phyloP scores from a whole-genome alignment of 2,888 invertebrate species.

The Trichopoda pennipes region DNA sequence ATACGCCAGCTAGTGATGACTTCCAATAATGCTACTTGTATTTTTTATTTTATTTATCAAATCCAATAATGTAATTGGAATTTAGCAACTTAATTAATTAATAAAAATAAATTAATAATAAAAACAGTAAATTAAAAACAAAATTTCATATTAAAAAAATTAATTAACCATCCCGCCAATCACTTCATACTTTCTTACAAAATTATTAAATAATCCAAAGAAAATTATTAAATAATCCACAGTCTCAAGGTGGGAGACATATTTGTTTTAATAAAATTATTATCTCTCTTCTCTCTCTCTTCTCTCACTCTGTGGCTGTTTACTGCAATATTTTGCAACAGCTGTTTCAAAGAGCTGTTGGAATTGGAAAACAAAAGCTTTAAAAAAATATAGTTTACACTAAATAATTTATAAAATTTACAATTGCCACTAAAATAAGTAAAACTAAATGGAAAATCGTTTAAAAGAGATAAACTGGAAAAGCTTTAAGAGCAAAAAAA shows the following conservation, averaged over 20 bases:
- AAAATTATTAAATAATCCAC: not conserved
- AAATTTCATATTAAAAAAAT: too few species aligned
- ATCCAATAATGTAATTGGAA: too few species aligned
- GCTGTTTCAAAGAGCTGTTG: conserved; percentile 19
- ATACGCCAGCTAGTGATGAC: too few species aligned
- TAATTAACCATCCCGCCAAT: not conserved
- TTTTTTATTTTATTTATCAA: too few species aligned
- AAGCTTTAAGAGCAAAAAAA: conserved; percentile 45
- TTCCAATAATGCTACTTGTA: too few species aligned
- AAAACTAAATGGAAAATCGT: conserved; percentile 7
- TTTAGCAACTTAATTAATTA: too few species aligned
- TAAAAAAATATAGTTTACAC: conserved; percentile 12
- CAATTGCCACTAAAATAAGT: not conserved
- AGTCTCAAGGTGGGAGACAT: not conserved
- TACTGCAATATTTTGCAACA: not conserved
- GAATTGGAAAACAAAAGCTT: conserved; percentile 17
- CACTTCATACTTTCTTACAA: not conserved
- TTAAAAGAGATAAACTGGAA: conserved; percentile 12
- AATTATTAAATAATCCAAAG: conserved; percentile 16
- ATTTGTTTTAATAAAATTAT: not conserved
- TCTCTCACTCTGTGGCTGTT: not conserved
- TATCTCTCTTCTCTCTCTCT: not conserved
- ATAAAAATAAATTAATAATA: too few species aligned
- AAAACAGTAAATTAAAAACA: too few species aligned
- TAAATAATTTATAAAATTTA: not conserved